Percentiles rank a stretch among this genome's conserved stretches.
Conservation (phyloP, 2,113 vertebrate genomes). For the Sisor rabdophorus region DNA sequence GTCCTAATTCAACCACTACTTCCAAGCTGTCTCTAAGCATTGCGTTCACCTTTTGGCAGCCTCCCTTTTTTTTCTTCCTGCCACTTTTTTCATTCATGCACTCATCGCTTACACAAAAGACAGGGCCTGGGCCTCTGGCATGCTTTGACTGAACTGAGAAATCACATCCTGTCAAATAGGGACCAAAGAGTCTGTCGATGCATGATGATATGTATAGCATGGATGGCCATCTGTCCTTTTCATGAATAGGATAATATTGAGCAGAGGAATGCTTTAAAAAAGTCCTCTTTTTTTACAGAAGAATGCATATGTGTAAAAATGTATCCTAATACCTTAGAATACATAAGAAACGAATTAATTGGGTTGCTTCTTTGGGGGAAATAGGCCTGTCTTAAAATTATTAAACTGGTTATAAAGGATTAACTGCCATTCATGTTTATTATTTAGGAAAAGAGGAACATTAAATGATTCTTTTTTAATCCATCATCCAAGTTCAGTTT, state of each 20-base stretch:
- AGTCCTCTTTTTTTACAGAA: neutral
- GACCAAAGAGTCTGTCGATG: constrained; percentile 43
- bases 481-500: constrained; percentile 44
- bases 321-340: neutral
- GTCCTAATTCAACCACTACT: constrained; percentile 27
- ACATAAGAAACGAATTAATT: neutral
- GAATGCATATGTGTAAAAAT: neutral
- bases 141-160: constrained; percentile 54
- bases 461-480: neutral
- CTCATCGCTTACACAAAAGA: constrained; percentile 52
- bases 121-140: constrained; percentile 38
- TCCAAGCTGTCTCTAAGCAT: constrained; percentile 31
- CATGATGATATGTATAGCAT: constrained; percentile 42
- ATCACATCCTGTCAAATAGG: constrained; percentile 58
- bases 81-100: constrained; percentile 50
- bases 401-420: too few relatives aligned
- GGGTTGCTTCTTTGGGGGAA: neutral
- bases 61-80: constrained; percentile 29
- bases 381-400: neutral
- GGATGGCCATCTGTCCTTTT: constrained; percentile 51
- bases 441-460: neutral
- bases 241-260: constrained; percentile 4
- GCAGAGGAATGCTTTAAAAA: constrained; percentile 14
- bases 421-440: neutral
- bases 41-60: constrained; percentile 45